Conservation (phyloP, 2,113 vertebrate species). For the Athene cunicularia region DNA sequence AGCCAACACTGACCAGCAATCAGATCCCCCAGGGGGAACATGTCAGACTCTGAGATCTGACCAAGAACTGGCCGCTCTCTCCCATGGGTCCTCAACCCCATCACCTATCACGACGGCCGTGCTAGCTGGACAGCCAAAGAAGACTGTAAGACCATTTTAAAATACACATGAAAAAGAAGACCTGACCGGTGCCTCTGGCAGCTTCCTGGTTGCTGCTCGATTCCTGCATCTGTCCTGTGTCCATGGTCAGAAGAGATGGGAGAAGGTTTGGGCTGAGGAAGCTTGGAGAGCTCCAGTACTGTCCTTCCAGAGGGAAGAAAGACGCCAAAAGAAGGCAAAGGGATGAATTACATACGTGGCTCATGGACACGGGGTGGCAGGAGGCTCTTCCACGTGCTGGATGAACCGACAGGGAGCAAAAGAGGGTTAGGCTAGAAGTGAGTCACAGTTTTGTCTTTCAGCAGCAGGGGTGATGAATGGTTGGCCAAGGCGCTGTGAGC, state of each 20-base stretch:
- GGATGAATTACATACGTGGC: accelerated
- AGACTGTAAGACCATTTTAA: background rate
- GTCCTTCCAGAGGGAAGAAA: background rate
- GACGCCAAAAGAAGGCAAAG: background rate
- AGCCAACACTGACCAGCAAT: background rate
- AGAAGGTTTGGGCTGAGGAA: background rate
- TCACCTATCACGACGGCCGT: accelerated
- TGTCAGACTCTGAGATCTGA: background rate
- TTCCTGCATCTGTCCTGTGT: background rate
- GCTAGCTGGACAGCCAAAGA: background rate
- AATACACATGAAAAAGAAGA: accelerated
- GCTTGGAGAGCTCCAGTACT: background rate
- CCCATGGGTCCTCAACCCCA: accelerated
- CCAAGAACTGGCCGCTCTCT: background rate
- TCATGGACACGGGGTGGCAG: background rate
- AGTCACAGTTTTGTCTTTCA: background rate
- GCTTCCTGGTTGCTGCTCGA: background rate
- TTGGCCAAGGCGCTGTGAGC: background rate
- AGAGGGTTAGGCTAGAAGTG: background rate
- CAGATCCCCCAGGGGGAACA: background rate
- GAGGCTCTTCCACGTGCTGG: background rate
- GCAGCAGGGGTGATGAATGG: accelerated
- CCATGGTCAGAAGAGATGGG: background rate
- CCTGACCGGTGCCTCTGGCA: background rate
- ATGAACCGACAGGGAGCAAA: accelerated